Conservation (phyloP, 2,113 vertebrate species). For the Galbula dea region DNA sequence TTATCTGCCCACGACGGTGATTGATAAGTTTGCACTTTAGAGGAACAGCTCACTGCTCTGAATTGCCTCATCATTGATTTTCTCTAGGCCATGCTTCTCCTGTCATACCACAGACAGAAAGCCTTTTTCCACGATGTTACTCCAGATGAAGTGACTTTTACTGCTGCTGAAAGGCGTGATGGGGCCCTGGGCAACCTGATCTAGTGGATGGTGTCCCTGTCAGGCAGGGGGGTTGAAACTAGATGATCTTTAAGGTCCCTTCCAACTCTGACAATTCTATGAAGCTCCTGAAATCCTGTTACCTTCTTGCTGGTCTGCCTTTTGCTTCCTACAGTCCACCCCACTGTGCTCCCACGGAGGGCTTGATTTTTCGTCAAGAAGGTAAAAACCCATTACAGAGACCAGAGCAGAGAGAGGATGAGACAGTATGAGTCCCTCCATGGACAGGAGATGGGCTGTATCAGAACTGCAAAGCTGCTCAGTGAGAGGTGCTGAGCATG, state of each 20-base stretch:
- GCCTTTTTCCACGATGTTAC: background rate
- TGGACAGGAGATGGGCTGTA: accelerated
- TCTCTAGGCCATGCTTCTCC: conserved; percentile 29
- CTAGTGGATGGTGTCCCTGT: too few relatives aligned
- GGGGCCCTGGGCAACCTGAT: too few relatives aligned
- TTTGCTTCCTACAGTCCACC: background rate
- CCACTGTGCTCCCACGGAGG: background rate
- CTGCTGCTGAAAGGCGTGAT: background rate
- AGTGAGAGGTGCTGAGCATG: background rate
- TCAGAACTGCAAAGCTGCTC: background rate
- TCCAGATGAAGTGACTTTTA: background rate
- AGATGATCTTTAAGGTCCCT: too few relatives aligned
- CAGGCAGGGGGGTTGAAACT: too few relatives aligned
- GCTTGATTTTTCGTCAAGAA: background rate
- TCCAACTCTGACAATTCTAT: too few relatives aligned
- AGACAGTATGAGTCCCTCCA: background rate
- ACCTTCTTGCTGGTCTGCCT: background rate
- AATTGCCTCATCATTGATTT: conserved; percentile 56
- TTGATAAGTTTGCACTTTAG: conserved; percentile 54
- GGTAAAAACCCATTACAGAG: background rate
- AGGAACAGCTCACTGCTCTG: conserved; percentile 46
- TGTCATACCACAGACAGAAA: conserved; percentile 6
- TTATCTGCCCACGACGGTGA: conserved; percentile 34
- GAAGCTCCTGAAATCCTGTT: background rate
- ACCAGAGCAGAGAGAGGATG: background rate